Base-by-base conservation (phyloP, 2,888 invertebrate genomes). In the Thecocarcelia acutangulata region DNA sequence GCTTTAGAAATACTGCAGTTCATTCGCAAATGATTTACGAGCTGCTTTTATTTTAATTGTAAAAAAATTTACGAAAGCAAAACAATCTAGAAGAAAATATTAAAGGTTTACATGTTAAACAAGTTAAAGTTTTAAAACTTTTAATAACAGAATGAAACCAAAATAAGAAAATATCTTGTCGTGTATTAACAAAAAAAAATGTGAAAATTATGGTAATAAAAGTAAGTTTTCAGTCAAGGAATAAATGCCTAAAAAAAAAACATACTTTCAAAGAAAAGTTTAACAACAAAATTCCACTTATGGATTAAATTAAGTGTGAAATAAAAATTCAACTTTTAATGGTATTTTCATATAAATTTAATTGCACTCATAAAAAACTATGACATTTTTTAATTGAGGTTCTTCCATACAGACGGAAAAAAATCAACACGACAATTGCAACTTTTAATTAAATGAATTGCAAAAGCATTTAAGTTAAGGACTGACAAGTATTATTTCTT, bases 11-110 rank as follows among this genome's bases (percentile, higher is more conserved):
- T n/a, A n/a, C n/a, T n/a, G n/a, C 42, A 68, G 44, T 33, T 50
- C 52, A 58, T 48, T 46, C n/a, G 58, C 66, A 48, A 64, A 70
- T 77, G 56, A 72, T 78, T 78, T 78, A 78, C 44, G 66, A 72
- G 66, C 2, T 1, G 33, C 33, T 6, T 33, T 33, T 33, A 9
- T 59, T 66, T 72, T 52, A 73, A 78, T 66, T 66, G 28, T 44
- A 64, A 19, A 33, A 44, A 59, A 54, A n/a, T 21, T 33, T 33
- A 2, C 15, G 12, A 37, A 12, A 50, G 13, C 6, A 37, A 1
- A 9, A 11, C 2, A 52, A 40, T 15, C n/a, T n/a, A 11, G 13
- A 17, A 33, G 6, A 12, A 19, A 59, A 40, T 50, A 15, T 59
- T 46, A 37, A 59, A 50, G 21, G 3, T 59, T 15, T 15, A 40